phyloP scores from a whole-genome alignment of 2,797 vertebrate species.

The Pseudochirops cupreus region DNA sequence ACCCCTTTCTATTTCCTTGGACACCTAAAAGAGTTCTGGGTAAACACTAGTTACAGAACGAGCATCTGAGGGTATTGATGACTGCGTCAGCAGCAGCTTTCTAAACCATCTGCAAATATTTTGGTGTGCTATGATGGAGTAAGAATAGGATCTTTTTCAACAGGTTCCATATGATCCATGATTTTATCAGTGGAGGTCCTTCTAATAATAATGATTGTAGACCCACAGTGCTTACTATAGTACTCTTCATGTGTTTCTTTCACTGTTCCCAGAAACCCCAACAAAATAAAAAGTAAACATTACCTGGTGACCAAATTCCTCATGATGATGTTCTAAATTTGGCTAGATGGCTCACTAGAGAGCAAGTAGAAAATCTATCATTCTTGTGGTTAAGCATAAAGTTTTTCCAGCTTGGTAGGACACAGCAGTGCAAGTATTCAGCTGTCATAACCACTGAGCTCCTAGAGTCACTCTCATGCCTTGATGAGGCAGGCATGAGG shows the following conservation, averaged over 20 bases:
- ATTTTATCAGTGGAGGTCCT: background rate
- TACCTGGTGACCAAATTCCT: background rate
- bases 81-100: background rate
- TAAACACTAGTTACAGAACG: background rate
- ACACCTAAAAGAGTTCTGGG: background rate
- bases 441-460: background rate
- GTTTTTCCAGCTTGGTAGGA: background rate
- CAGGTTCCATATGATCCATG: no score
- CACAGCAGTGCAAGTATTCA: background rate
- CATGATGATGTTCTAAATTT: background rate
- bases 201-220: background rate
- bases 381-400: background rate
- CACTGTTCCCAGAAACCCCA: background rate
- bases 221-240: background rate
- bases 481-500: background rate
- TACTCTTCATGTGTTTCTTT: background rate
- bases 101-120: background rate
- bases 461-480: background rate
- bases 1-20: background rate
- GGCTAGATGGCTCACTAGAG: background rate
- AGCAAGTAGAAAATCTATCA: background rate
- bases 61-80: background rate
- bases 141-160: background rate
- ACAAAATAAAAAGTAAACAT: background rate
- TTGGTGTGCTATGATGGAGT: background rate